A percentile compares a stretch with the other conserved stretches of the same genome.
phyloP scores from a whole-genome alignment of 2,797 vertebrate genomes.

The Peromyscus nudipes region DNA sequence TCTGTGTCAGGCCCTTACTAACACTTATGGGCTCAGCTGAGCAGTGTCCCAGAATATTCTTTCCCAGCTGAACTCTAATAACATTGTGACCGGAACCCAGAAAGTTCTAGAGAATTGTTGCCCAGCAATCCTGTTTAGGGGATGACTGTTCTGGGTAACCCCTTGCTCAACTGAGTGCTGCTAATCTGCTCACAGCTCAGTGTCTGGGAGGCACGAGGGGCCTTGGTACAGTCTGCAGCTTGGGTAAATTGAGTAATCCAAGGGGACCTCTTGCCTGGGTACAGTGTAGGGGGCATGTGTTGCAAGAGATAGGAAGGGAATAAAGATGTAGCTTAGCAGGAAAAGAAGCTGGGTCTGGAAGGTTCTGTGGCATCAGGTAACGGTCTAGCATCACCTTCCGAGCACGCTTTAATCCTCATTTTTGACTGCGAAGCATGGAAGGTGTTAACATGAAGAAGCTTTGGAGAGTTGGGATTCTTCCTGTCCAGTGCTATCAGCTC shows the following conservation, averaged over 20 bases:
- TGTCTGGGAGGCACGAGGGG: constrained; percentile 36
- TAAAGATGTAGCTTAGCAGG: background rate
- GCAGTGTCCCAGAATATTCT: background rate
- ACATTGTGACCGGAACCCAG: background rate
- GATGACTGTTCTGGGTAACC: background rate
- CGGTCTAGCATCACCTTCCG: background rate
- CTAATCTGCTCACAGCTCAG: constrained; percentile 2
- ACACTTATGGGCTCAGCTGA: background rate
- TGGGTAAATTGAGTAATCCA: fast-evolving
- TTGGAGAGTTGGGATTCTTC: background rate
- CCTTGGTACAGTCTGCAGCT: constrained; percentile 55
- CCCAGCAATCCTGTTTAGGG: background rate
- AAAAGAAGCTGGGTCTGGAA: constrained; percentile 15
- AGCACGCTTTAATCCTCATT: background rate
- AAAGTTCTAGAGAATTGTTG: background rate
- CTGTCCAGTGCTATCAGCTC: fast-evolving
- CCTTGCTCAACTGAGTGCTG: background rate
- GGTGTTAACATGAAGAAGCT: background rate
- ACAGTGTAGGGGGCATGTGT: too few species aligned
- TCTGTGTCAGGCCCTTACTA: background rate
- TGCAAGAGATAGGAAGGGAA: too few species aligned
- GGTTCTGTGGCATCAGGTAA: background rate
- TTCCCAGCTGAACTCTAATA: background rate
- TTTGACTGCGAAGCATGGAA: background rate
- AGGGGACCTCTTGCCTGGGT: background rate